These are phyloP conservation scores for Caenorhabditis japonica DNA, from an alignment of 2,888 invertebrate species.

Conservation along the genomic window DNA sequence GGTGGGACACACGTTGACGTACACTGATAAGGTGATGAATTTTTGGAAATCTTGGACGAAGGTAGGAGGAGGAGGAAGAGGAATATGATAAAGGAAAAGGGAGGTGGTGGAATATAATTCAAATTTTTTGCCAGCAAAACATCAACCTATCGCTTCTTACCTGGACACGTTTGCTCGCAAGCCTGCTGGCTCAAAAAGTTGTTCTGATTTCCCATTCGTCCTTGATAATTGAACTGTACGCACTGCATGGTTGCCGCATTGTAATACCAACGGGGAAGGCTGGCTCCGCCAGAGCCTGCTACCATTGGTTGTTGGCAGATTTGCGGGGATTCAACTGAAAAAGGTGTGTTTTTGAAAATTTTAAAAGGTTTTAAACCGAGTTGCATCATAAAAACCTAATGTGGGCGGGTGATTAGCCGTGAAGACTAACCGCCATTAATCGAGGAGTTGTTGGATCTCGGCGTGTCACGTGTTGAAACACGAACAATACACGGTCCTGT, in stretches of 20 bases:
- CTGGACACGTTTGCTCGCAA: constrained; percentile 70
- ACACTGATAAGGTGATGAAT: constrained; percentile 63
- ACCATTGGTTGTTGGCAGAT: constrained; percentile 70
- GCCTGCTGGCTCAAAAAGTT: constrained; percentile 73
- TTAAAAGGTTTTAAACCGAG: neutral
- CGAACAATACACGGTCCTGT: no score
- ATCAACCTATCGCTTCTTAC: constrained; percentile 44
- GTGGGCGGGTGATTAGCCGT: neutral
- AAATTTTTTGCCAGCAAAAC: no score
- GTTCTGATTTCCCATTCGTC: constrained; percentile 70
- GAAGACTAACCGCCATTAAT: no score
- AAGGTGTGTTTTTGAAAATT: neutral
- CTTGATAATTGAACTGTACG: constrained; percentile 71
- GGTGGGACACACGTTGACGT: constrained; percentile 72
- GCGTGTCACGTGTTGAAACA: no score
- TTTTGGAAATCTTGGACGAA: no score
- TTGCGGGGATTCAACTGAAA: constrained; percentile 59
- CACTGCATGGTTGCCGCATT: constrained; percentile 68
- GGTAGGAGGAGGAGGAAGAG: neutral
- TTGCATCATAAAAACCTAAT: no score
- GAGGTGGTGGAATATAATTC: no score
- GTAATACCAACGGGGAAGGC: constrained; percentile 70
- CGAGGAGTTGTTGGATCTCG: no score
- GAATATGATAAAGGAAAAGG: no score
- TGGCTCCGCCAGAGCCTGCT: constrained; percentile 67